These are phyloP conservation scores for Cryptus viduatorius DNA, from an alignment of 2,888 invertebrate species.

Conservation along the genomic window DNA sequence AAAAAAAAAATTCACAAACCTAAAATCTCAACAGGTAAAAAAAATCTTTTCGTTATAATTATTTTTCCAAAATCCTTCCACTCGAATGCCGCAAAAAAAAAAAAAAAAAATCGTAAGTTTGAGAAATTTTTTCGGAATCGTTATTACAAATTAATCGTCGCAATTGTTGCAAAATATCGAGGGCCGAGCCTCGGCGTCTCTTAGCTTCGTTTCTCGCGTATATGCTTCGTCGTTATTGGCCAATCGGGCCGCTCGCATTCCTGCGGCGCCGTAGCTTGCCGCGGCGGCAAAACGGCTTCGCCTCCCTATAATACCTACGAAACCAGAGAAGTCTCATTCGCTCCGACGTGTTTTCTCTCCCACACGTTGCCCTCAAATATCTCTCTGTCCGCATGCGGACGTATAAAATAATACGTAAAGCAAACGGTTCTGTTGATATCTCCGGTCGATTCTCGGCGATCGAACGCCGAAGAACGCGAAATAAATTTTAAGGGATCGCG, in stretches of 20 bases:
- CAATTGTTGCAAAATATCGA: slow-evolving; percentile 13
- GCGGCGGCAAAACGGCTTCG: too few relatives aligned
- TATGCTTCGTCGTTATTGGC: slow-evolving; percentile 74
- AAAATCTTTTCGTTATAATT: too few relatives aligned
- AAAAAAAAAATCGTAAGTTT: too few relatives aligned
- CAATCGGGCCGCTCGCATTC: slow-evolving; percentile 83
- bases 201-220: slow-evolving; percentile 30
- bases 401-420: slow-evolving; percentile 4
- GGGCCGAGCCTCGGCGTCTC: slow-evolving; percentile 20
- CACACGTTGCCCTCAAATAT: slow-evolving; percentile 67
- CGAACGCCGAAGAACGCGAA: slow-evolving; percentile 43
- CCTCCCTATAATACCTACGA: neutral
- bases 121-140: too few relatives aligned
- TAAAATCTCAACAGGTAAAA: too few relatives aligned
- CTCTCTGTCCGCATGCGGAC: slow-evolving; percentile 49
- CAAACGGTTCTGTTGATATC: slow-evolving; percentile 19
- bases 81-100: too few relatives aligned
- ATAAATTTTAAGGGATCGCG: too few relatives aligned
- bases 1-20: too few relatives aligned
- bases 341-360: slow-evolving; percentile 51
- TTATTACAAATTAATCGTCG: neutral
- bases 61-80: too few relatives aligned
- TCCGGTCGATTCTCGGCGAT: neutral
- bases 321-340: slow-evolving; percentile 35
- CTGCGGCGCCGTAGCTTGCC: slow-evolving; percentile 73